Evolutionary conservation across 2,797 vertebrate species (phyloP).

Genomic region (Hoplostethus mediterraneus): DNA sequence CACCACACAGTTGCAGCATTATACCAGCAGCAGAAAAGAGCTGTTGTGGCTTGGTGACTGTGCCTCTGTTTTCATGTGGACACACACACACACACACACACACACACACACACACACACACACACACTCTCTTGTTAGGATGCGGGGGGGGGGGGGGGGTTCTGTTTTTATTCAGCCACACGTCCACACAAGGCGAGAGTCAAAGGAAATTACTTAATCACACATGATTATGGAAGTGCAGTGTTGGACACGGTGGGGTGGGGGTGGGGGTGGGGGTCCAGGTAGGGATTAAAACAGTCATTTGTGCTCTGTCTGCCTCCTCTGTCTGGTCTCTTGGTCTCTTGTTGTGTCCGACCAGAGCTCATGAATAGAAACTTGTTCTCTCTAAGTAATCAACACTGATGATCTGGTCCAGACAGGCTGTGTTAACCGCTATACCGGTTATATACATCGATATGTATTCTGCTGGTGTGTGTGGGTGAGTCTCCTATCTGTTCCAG

Average conservation of each 20-base stretch:
- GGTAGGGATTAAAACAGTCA: conserved; percentile 54
- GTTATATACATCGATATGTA: no score
- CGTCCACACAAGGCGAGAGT: conserved; percentile 20
- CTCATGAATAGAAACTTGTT: conserved; percentile 67
- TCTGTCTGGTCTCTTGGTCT: conserved; percentile 55
- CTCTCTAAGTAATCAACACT: conserved; percentile 38
- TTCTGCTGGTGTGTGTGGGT: no score
- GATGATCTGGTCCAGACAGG: conserved; percentile 25
- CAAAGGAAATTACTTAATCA: conserved; percentile 68
- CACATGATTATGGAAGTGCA: conserved; percentile 33
- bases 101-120: conserved; percentile 12
- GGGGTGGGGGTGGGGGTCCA: background rate
- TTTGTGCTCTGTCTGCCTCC: conserved; percentile 62
- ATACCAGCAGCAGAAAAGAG: conserved; percentile 69
- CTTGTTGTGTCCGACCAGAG: conserved; percentile 49
- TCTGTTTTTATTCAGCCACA: conserved; percentile 53
- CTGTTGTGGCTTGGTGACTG: conserved; percentile 67
- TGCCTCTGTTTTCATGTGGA: conserved; percentile 62
- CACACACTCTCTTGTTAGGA: conserved; percentile 13
- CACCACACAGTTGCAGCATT: conserved; percentile 69
- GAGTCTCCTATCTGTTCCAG: no score
- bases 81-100: conserved; percentile 14
- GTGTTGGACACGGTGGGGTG: conserved; percentile 31
- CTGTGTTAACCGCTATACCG: no score
- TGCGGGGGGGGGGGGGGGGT: background rate